These are phyloP conservation scores for Lophius piscatorius DNA, from an alignment of 2,113 vertebrate species.

Conservation along the genomic window DNA sequence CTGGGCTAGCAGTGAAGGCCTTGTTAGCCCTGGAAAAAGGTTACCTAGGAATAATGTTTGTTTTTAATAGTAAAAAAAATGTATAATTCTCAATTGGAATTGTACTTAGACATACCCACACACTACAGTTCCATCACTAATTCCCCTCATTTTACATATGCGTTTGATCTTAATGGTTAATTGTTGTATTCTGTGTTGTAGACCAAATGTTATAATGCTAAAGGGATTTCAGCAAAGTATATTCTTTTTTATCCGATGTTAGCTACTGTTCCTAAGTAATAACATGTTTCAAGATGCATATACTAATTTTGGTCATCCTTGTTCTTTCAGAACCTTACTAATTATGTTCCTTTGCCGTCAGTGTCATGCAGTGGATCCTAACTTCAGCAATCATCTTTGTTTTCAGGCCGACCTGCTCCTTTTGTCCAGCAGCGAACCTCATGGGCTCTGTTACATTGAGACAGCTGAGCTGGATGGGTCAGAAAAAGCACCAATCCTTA, in stretches of 20 bases:
- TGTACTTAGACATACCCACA: too few species aligned
- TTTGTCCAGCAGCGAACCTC: conserved; percentile 94
- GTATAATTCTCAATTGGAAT: too few species aligned
- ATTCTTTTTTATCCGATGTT: background rate
- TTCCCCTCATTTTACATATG: conserved; percentile 1
- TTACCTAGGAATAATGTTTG: too few species aligned
- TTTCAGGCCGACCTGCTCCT: conserved; percentile 93
- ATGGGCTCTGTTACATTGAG: conserved; percentile 96
- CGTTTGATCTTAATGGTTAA: conserved; percentile 1
- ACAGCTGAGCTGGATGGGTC: conserved; percentile 96
- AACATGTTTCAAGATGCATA: conserved; percentile 7
- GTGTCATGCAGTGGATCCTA: conserved; percentile 17
- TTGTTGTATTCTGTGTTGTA: background rate
- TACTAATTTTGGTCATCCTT: background rate
- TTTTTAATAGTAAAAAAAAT: too few species aligned
- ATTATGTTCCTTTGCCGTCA: background rate
- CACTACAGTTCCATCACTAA: too few species aligned
- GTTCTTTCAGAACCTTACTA: conserved; percentile 3
- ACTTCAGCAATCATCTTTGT: conserved; percentile 41
- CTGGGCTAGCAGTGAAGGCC: too few species aligned
- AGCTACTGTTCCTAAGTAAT: conserved; percentile 9
- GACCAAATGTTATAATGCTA: background rate
- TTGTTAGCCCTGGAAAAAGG: too few species aligned
- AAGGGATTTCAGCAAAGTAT: conserved; percentile 10
- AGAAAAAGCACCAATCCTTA: conserved; percentile 45